Evolutionary conservation across 2,888 invertebrate species (phyloP), one percentile per base, ranked within the genome.

Genomic region (Laothoe populi): DNA sequence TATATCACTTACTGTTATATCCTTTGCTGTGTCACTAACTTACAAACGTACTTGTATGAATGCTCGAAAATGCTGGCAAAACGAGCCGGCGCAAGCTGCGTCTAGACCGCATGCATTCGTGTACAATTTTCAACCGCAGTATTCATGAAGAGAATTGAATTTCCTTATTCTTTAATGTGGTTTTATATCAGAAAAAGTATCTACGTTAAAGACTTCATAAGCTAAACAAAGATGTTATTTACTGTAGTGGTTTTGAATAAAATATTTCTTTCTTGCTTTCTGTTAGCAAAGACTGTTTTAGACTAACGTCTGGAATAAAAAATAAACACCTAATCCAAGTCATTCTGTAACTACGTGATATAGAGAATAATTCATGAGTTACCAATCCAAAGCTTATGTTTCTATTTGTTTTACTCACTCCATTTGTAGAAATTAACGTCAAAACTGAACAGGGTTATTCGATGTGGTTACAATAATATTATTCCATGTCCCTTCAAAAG

Each of bases 401-500:
- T n/a, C n/a, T n/a, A n/a, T n/a, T n/a, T n/a, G n/a, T n/a, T n/a
- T n/a, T n/a, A n/a, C n/a, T n/a, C 49, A 60, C 62, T 4, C 45
- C 19, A 16, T 57, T 21, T 40, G 35, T 62, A 53, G 26, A 64
- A 71, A 69, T 66, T 64, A 63, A 63, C 48, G 44, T 57, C 35
- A n/a, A 64, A 70, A 70, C 67, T 69, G 70, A 71, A 72, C 57
- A 67, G 60, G 64, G 66, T 67, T 68, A 66, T 61, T 59, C 63
- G 42, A 68, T 69, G 68, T 60, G 69, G 67, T 70, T 71, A 65
- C 70, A 72, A 78, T 75, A 78, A 75, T 70, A 77, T 74, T 71
- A 73, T 69, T 70, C 59, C 65, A 68, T 71, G 72, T 69, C 66
- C 63, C 68, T 66, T 69, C 61, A 63, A 66, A 68, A 66, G 65